Evolutionary conservation across 2,888 invertebrate genomes (phyloP).

Genomic region (Kryphioiulus occultus): DNA sequence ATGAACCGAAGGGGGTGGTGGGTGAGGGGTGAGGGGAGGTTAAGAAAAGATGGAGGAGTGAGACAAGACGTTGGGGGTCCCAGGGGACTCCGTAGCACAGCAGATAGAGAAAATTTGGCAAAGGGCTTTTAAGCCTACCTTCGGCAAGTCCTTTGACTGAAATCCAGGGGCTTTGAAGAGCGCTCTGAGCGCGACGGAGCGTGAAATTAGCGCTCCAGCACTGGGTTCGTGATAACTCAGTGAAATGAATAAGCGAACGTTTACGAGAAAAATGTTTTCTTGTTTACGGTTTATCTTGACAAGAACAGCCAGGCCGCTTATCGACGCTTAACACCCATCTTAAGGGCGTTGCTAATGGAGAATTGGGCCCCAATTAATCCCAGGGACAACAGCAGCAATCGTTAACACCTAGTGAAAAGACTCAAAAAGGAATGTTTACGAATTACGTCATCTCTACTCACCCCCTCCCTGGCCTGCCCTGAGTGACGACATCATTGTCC

Average conservation of each 20-base stretch:
- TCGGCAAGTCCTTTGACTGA: not conserved
- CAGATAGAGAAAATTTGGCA: too few species aligned
- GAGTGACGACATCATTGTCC: too few species aligned
- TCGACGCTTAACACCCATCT: constrained; percentile 19
- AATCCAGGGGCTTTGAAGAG: constrained; percentile 1
- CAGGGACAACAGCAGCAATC: too few species aligned
- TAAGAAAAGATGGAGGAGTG: not conserved
- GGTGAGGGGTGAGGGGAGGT: not conserved
- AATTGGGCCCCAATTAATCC: too few species aligned
- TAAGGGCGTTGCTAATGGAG: not conserved
- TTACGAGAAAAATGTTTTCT: constrained; percentile 35
- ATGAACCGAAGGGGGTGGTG: not conserved
- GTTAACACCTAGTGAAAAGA: too few species aligned
- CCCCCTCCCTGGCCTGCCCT: too few species aligned
- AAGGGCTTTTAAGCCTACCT: not conserved
- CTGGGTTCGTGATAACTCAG: not conserved
- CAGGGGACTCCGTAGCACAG: not conserved
- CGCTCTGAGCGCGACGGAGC: not conserved
- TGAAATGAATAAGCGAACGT: not conserved
- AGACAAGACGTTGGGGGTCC: not conserved
- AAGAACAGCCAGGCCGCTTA: constrained; percentile 22
- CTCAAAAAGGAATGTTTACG: too few species aligned
- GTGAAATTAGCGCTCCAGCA: constrained; percentile 21
- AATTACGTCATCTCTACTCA: too few species aligned
- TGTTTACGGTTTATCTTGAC: constrained; percentile 34